These are phyloP conservation scores for Macaca nemestrina DNA, from an alignment of 2,113 vertebrate genomes.

Conservation along the genomic window DNA sequence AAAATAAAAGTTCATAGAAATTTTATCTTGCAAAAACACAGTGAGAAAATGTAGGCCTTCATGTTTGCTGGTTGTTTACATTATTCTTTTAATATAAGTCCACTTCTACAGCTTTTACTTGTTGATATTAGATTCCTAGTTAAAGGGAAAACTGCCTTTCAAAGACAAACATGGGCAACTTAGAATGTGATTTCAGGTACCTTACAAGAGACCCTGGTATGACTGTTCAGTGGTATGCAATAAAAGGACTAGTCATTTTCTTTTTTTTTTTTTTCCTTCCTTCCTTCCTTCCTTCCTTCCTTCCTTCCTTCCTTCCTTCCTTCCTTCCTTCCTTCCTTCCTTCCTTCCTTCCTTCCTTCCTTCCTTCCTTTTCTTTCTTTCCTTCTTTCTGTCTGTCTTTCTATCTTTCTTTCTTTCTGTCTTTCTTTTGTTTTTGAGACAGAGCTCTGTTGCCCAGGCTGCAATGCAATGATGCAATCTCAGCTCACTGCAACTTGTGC, in stretches of 20 bases:
- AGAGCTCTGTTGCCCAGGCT: too few relatives aligned
- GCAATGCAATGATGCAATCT: too few relatives aligned
- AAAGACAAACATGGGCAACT: neutral
- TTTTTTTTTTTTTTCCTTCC: too few relatives aligned
- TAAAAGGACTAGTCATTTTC: neutral
- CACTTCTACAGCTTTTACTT: neutral
- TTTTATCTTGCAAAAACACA: neutral
- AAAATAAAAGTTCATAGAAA: neutral
- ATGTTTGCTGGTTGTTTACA: neutral
- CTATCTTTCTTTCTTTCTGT: too few relatives aligned
- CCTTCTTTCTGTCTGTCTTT: too few relatives aligned
- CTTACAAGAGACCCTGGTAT: neutral
- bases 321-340: too few relatives aligned
- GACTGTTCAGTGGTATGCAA: neutral
- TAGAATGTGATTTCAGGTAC: neutral
- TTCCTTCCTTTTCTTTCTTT: too few relatives aligned
- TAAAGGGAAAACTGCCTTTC: neutral
- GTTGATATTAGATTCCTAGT: neutral
- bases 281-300: fast-evolving
- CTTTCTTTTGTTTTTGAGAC: too few relatives aligned
- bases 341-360: too few relatives aligned
- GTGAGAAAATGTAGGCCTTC: neutral
- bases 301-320: fast-evolving
- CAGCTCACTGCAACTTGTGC: too few relatives aligned
- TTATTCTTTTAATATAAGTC: neutral